Evolutionary conservation across 1,140 invertebrate species (phyloP).

Genomic region (Prorops nasuta): DNA sequence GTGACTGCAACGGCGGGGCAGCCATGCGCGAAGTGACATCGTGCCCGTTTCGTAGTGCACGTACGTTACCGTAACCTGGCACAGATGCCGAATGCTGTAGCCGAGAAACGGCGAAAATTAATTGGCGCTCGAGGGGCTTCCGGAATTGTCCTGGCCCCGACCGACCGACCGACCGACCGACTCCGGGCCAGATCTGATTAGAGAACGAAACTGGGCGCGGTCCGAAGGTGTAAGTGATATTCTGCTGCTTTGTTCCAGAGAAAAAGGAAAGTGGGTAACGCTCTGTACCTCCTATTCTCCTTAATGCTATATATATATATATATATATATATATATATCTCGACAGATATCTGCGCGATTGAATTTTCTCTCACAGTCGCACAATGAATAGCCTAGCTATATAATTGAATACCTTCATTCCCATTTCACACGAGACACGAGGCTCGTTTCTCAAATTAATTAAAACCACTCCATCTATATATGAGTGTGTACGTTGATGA

Average conservation of each 20-base stretch:
- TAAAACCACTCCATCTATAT: too few relatives aligned
- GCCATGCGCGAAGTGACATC: conserved; percentile 44
- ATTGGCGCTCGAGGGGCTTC: not conserved
- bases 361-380: too few relatives aligned
- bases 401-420: too few relatives aligned
- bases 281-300: not conserved
- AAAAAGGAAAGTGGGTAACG: not conserved
- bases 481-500: too few relatives aligned
- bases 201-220: too few relatives aligned
- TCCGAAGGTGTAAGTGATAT: too few relatives aligned
- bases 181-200: too few relatives aligned
- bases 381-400: too few relatives aligned
- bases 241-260: not conserved
- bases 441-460: too few relatives aligned
- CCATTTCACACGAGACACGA: too few relatives aligned
- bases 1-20: conserved; percentile 31
- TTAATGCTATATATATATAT: not conserved
- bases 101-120: not conserved
- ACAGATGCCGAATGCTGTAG: not conserved
- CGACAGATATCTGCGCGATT: too few relatives aligned
- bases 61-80: not conserved
- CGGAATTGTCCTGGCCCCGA: not conserved
- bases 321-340: not conserved
- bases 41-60: not conserved
- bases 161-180: too few relatives aligned